Evolutionary conservation across 2,797 vertebrate species (phyloP), one percentile per base, ranked within the genome.

Genomic region (Eremophila alpestris): DNA sequence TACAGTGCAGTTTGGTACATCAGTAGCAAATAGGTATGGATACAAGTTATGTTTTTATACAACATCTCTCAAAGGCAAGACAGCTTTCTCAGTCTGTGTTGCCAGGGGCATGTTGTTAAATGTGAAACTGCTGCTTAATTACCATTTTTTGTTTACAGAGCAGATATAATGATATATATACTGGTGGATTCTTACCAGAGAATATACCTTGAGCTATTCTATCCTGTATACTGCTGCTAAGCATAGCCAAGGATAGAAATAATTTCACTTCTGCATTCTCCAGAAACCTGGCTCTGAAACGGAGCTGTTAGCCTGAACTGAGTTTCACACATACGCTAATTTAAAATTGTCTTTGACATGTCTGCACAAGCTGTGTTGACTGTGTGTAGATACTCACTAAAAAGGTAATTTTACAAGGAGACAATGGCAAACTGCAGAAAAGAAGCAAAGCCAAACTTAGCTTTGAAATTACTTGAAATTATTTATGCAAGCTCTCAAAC

Each of bases 311-410:
- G 63, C 30, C 67, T 34, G 9, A 49, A 76, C 76, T 71, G 58
- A 86, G 73, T 52, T 94, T 90, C 63, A 69, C 0, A 0, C 51
- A 84, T 51, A 74, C 74, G 56, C 49, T 64, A 26, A 56, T 91
- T 85, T 80, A 81, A 87, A 77, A 71, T 67, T 38, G 51, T 45
- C 74, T 87, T 92, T 73, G 75, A 80, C 91, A 29, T n/a, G 94
- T 77, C 87, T 85, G 75, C 68, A 78, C 95, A 92, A 77, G 94
- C 54, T 68, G 38, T 30, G 16, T 46, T 84, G 84, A 32, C 40
- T 87, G 63, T 2, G 16, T 16, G 14, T 12, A 56, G 45, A 36
- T 83, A 78, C 60, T 94, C 49, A 23, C 78, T 49, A 74, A 69
- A 0, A 4, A 83, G 48, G 52, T 74, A 86, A 52, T 76, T 93